phyloP scores from a whole-genome alignment of 2,113 vertebrate genomes.

The Noturus placidus region DNA sequence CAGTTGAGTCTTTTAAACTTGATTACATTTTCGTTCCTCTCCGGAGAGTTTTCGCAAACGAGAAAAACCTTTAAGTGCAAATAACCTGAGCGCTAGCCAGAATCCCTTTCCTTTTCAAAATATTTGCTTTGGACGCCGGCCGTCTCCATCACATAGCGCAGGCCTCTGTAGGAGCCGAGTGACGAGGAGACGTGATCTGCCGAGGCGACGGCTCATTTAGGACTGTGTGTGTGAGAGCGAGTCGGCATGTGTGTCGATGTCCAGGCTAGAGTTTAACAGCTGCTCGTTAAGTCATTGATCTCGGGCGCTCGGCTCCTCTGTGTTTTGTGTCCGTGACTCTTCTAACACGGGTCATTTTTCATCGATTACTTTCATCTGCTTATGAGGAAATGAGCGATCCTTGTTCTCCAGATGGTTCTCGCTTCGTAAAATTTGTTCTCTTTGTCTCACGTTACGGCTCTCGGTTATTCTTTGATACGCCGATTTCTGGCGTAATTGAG shows the following conservation, averaged over 20 bases:
- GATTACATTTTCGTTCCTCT: slow-evolving; percentile 67
- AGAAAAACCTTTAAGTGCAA: slow-evolving; percentile 68
- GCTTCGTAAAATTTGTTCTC: slow-evolving; percentile 12
- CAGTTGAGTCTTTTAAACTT: slow-evolving; percentile 64
- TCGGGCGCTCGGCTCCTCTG: background rate
- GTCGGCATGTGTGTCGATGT: background rate
- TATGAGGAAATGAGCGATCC: slow-evolving; percentile 27
- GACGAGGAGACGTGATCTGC: slow-evolving; percentile 67
- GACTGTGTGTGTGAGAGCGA: slow-evolving; percentile 51
- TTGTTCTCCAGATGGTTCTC: slow-evolving; percentile 29
- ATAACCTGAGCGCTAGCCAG: slow-evolving; percentile 73
- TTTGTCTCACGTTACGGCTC: slow-evolving; percentile 20
- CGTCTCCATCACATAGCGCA: slow-evolving; percentile 71
- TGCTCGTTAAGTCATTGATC: slow-evolving; percentile 19
- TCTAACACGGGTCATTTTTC: slow-evolving; percentile 29
- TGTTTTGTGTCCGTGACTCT: slow-evolving; percentile 16
- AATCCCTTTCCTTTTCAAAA: slow-evolving; percentile 75
- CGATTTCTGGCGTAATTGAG: slow-evolving; percentile 15
- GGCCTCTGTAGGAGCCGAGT: slow-evolving; percentile 72
- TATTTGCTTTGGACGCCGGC: slow-evolving; percentile 75
- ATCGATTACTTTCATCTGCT: slow-evolving; percentile 40
- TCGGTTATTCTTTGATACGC: slow-evolving; percentile 23
- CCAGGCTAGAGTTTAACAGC: slow-evolving; percentile 16
- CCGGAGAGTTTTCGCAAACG: slow-evolving; percentile 56
- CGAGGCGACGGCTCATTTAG: slow-evolving; percentile 71